Conservation (phyloP, 2,888 invertebrate species). For the Gymnoscelis rufifasciata region DNA sequence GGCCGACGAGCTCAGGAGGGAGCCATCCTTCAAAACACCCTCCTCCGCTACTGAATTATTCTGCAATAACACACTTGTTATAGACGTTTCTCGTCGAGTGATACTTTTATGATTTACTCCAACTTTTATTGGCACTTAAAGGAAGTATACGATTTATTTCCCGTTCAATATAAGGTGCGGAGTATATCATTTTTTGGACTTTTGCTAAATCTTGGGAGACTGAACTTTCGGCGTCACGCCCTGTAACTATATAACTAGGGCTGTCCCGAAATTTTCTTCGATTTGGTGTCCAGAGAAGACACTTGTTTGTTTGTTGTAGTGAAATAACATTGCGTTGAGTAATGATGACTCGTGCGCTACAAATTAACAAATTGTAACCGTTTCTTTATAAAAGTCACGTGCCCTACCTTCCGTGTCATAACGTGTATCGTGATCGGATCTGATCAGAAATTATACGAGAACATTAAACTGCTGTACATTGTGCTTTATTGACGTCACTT, state of each 20-base stretch:
- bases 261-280: too few relatives aligned
- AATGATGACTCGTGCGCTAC: slow-evolving; percentile 6
- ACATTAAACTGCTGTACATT: slow-evolving; percentile 71
- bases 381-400: slow-evolving; percentile 29
- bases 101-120: slow-evolving; percentile 79
- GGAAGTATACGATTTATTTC: slow-evolving; percentile 78
- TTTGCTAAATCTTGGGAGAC: slow-evolving; percentile 57
- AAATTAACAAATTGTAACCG: slow-evolving; percentile 22
- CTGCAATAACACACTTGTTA: slow-evolving; percentile 79
- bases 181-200: slow-evolving; percentile 74
- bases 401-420: slow-evolving; percentile 52
- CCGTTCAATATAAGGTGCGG: slow-evolving; percentile 74
- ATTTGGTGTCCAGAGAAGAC: too few relatives aligned
- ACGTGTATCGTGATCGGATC: slow-evolving; percentile 59
- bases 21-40: slow-evolving; percentile 73
- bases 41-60: slow-evolving; percentile 75
- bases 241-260: too few relatives aligned
- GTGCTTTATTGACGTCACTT: slow-evolving; percentile 77
- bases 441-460: slow-evolving; percentile 70
- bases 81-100: slow-evolving; percentile 75
- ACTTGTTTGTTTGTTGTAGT: too few relatives aligned
- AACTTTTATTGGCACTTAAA: slow-evolving; percentile 79
- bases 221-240: slow-evolving; percentile 50
- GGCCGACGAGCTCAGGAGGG: slow-evolving; percentile 59
- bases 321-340: too few relatives aligned